Evolutionary conservation across 1,140 invertebrate species (phyloP).

Genomic region (Bombus sibiricus): DNA sequence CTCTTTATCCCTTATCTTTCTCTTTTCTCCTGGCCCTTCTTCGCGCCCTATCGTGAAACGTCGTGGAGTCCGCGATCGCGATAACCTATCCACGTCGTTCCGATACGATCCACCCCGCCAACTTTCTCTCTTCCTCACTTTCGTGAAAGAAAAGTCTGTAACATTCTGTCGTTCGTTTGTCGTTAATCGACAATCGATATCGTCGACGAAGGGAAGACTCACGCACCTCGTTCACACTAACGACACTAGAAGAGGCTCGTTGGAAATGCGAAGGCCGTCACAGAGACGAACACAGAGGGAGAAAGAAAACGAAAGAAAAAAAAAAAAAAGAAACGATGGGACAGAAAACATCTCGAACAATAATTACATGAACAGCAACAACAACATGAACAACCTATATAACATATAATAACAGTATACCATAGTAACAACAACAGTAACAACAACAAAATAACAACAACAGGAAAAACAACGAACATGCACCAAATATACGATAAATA

Average conservation of each 20-base stretch:
- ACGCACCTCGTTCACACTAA: conserved; percentile 54
- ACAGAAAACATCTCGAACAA: conserved; percentile 58
- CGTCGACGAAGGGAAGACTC: conserved; percentile 53
- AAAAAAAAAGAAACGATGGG: conserved; percentile 36
- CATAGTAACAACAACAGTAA: conserved; percentile 37
- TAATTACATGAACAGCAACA: conserved; percentile 52
- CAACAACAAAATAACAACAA: conserved; percentile 45
- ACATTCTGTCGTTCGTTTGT: conserved; percentile 9
- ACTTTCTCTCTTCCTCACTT: neutral
- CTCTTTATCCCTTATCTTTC: conserved; percentile 14
- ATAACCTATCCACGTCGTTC: conserved; percentile 17
- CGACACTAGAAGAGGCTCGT: conserved; percentile 31
- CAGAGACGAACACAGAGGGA: conserved; percentile 14
- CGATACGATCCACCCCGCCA: neutral
- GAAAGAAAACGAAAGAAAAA: conserved; percentile 35
- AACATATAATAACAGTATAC: conserved; percentile 37
- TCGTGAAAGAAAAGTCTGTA: neutral
- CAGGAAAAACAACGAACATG: conserved; percentile 47
- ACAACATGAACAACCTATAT: conserved; percentile 49
- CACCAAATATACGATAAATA: conserved; percentile 48
- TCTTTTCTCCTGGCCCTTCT: neutral
- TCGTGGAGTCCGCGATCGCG: conserved; percentile 20
- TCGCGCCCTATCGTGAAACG: neutral
- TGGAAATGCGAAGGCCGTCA: conserved; percentile 39
- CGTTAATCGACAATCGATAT: conserved; percentile 29